Evolutionary conservation across 2,113 vertebrate species (phyloP), one percentile per base, ranked within the genome.

Genomic region (Bos javanicus): DNA sequence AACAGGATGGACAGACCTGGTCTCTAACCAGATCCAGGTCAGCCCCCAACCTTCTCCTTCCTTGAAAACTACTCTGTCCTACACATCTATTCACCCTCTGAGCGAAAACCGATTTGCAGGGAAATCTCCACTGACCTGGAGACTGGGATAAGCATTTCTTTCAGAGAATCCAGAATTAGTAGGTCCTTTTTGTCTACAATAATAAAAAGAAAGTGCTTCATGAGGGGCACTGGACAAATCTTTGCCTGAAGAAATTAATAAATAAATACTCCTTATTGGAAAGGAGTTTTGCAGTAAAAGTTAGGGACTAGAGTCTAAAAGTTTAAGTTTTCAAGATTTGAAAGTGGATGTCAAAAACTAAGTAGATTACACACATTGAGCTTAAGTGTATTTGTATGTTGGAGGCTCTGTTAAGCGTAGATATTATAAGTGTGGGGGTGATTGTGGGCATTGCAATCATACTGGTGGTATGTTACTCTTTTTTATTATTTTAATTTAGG

Each of bases 31-130:
- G 50, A 28, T 26, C 10, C 6, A 6, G 16, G 50, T 74, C 52
- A 59, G 39, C 39, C 25, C 36, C 30, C 78, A 26, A 15, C 33
- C 9, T 84, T 30, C n/a, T 84, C 5, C 54, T 36, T 62, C 67
- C 46, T 54, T 3, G 7, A 33, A 39, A 9, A 48, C 6, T 25
- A 26, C 17, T 82, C 46, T 48, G 5, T 39, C 12, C 9, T 92
- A 30, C 12, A 9, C 6, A 15, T 39, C 13, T 3, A 25, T 36
- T n/a, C 14, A 52, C 50, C 9, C 6, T 81, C 7, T 0, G 0
- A 13, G 26, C 0, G 3, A 43, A 81, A 87, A 48, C 1, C 4
- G 0, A 83, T 10, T 12, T 50, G 39, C 87, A 43, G 14, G 7
- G 62, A 85, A 62, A 2, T 91, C 30, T 54, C 43, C 10, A 39